Percentiles rank a stretch among this genome's conserved stretches.
These are phyloP conservation scores for Gonocerus acuteangulatus DNA, from an alignment of 2,888 invertebrate species.

Conservation along the genomic window DNA sequence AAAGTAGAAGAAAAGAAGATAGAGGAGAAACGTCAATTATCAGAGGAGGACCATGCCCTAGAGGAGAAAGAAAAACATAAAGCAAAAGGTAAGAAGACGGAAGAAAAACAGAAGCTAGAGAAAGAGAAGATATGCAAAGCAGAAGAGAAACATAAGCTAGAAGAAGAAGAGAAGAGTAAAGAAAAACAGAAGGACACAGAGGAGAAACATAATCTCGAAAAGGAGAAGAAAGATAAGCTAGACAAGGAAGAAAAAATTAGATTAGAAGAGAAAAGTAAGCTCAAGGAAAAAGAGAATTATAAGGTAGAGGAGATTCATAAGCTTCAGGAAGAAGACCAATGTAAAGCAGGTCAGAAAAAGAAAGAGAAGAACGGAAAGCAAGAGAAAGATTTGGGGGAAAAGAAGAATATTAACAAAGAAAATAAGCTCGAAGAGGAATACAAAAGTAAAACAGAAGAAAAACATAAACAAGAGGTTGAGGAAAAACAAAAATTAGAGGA, in stretches of 20 bases:
- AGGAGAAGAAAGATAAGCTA: neutral
- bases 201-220: neutral
- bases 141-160: neutral
- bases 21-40: neutral
- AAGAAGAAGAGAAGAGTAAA: neutral
- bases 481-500: constrained; percentile 1
- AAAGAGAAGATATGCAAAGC: neutral
- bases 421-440: constrained; percentile 6
- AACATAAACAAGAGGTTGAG: neutral
- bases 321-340: neutral
- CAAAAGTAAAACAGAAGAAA: constrained; percentile 11
- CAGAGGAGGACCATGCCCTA: neutral
- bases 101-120: neutral
- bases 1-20: constrained; percentile 1
- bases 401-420: neutral
- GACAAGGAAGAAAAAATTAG: constrained; percentile 5
- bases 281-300: constrained; percentile 15
- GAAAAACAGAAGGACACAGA: neutral
- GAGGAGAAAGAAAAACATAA: constrained; percentile 11
- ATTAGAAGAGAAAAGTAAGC: constrained; percentile 17
- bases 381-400: constrained; percentile 7
- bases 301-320: constrained; percentile 20
- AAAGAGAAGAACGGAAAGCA: constrained; percentile 16
- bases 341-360: constrained; percentile 10
- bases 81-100: neutral